Evolutionary conservation across 64 coral and sea anemone species (phyloP).

Genomic region (Pocillopora verrucosa): DNA sequence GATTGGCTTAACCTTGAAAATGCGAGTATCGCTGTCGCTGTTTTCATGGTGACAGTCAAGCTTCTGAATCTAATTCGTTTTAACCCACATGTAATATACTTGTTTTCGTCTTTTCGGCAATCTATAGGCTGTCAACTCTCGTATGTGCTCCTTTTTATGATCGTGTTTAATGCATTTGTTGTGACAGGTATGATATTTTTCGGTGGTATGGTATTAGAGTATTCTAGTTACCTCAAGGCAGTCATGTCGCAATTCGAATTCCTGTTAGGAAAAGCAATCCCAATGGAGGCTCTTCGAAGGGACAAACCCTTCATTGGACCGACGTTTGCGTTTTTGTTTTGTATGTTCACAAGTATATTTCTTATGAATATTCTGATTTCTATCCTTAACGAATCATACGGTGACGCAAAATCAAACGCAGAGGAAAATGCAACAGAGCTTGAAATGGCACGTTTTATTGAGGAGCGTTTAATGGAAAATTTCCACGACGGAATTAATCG

Average conservation of each 20-base stretch:
- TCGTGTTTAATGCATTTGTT: constrained; percentile 38
- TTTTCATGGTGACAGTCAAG: constrained; percentile 61
- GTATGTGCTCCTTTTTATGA: constrained; percentile 34
- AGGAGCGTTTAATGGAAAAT: constrained; percentile 12
- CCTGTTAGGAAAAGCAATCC: constrained; percentile 13
- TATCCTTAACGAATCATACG: constrained; percentile 47
- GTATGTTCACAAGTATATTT: constrained; percentile 31
- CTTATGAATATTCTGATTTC: constrained; percentile 60
- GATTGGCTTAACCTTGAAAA: constrained; percentile 52
- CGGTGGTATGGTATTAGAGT: constrained; percentile 37
- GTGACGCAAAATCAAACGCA: constrained; percentile 25
- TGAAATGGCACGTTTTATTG: constrained; percentile 62
- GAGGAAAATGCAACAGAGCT: constrained; percentile 33
- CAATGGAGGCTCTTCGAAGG: constrained; percentile 26
- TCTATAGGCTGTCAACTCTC: constrained; percentile 19
- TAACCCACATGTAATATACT: constrained; percentile 38
- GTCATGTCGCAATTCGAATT: constrained; percentile 47
- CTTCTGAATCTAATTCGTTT: constrained; percentile 57
- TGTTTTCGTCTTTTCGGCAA: constrained; percentile 35
- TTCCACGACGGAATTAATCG: not conserved
- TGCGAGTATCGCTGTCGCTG: constrained; percentile 24
- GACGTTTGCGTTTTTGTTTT: constrained; percentile 44
- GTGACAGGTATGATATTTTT: constrained; percentile 49
- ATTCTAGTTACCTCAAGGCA: constrained; percentile 36
- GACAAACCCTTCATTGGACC: constrained; percentile 36